Percentiles rank a stretch among this genome's conserved stretches.
These are phyloP conservation scores for Andrena cerasifolii DNA, from an alignment of 1,140 invertebrate genomes.

Conservation along the genomic window DNA sequence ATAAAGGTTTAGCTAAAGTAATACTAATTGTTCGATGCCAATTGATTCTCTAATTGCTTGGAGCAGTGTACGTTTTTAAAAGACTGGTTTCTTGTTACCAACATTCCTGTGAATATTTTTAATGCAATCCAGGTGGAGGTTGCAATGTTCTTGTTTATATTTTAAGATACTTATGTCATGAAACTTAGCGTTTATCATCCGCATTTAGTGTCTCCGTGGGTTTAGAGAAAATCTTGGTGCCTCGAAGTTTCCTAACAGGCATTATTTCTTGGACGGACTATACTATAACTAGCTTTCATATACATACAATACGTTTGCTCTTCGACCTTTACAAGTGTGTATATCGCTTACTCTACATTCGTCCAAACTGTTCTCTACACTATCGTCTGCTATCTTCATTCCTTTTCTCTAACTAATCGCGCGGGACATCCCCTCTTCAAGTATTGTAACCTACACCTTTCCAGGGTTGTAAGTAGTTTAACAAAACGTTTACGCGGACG, in stretches of 20 bases:
- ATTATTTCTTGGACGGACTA: constrained; percentile 30
- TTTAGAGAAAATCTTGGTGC: background rate
- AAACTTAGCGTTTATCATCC: background rate
- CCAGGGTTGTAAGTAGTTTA: constrained; percentile 2
- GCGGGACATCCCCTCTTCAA: too few relatives aligned
- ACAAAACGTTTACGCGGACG: constrained; percentile 14
- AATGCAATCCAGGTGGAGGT: background rate
- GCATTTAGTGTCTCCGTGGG: background rate
- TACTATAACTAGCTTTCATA: constrained; percentile 42
- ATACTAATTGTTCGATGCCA: too few relatives aligned
- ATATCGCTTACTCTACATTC: constrained; percentile 62
- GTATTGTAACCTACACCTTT: constrained; percentile 23
- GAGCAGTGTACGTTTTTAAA: background rate
- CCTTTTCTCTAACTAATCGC: constrained; percentile 44
- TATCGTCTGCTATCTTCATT: constrained; percentile 42
- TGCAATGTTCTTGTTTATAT: background rate
- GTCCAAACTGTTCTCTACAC: constrained; percentile 53
- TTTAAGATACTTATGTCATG: background rate
- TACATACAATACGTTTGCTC: constrained; percentile 50
- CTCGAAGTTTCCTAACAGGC: constrained; percentile 16
- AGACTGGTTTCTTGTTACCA: background rate
- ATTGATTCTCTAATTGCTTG: background rate
- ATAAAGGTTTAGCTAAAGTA: too few relatives aligned
- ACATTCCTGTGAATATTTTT: background rate
- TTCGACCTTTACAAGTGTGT: constrained; percentile 48